Evolutionary conservation across 2,113 vertebrate species (phyloP).

Genomic region (Bos javanicus): DNA sequence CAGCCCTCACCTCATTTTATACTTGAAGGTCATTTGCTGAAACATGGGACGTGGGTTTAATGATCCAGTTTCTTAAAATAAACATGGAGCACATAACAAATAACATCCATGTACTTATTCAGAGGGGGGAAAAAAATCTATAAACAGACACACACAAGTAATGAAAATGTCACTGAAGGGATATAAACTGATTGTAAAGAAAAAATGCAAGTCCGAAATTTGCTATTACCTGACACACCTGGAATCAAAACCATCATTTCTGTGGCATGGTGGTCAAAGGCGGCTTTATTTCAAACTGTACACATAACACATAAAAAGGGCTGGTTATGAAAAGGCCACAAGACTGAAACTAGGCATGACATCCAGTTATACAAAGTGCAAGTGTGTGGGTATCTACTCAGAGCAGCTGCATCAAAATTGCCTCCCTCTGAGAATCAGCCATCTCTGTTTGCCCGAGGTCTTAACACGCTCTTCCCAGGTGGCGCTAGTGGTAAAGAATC

Average conservation of each 20-base stretch:
- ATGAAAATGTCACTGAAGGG: slow-evolving; percentile 67
- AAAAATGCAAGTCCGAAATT: slow-evolving; percentile 24
- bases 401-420: not conserved
- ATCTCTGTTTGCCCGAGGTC: not conserved
- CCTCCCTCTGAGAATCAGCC: not conserved
- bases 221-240: slow-evolving; percentile 51
- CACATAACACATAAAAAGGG: not conserved
- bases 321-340: not conserved
- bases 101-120: slow-evolving; percentile 24
- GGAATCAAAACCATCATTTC: slow-evolving; percentile 41
- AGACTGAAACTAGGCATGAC: not conserved
- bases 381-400: not conserved
- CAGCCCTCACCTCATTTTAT: slow-evolving; percentile 58
- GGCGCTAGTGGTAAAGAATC: not conserved
- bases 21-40: slow-evolving; percentile 68
- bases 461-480: not conserved
- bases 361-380: not conserved
- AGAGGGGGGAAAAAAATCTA: not conserved
- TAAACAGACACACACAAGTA: slow-evolving; percentile 50
- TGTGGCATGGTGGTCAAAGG: slow-evolving; percentile 33
- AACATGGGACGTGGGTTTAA: slow-evolving; percentile 66
- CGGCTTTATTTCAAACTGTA: slow-evolving; percentile 48
- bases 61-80: slow-evolving; percentile 64
- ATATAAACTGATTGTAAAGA: slow-evolving; percentile 62
- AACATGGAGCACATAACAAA: slow-evolving; percentile 48